phyloP scores from a whole-genome alignment of 2,113 vertebrate species.

The Archilochus colubris region DNA sequence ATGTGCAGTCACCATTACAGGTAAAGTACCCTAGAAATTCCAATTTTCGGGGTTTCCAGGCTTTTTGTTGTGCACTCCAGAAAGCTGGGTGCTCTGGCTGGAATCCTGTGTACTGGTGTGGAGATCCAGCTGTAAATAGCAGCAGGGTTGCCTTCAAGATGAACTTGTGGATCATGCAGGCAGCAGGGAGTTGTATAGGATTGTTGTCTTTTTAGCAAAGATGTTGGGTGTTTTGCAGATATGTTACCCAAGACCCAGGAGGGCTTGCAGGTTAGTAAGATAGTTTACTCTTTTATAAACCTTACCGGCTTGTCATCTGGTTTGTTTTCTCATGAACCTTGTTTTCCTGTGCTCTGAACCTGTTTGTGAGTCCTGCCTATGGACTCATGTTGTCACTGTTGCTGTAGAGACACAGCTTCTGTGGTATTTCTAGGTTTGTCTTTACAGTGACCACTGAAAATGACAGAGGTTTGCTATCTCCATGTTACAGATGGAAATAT shows the following conservation, averaged over 20 bases:
- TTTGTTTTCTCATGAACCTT: neutral
- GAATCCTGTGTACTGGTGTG: neutral
- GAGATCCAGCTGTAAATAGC: neutral
- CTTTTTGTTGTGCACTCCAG: neutral
- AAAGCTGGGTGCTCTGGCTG: neutral
- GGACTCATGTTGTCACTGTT: neutral
- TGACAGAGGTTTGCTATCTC: constrained; percentile 24
- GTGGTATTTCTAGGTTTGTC: constrained; percentile 16
- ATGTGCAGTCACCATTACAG: neutral
- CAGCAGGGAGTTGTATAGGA: neutral
- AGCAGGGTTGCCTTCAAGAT: neutral
- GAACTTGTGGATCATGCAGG: neutral
- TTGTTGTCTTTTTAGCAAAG: neutral
- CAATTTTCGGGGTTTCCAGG: neutral
- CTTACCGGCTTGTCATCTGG: neutral
- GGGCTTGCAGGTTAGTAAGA: neutral
- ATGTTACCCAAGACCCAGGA: neutral
- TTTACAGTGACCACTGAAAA: neutral
- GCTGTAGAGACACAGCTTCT: neutral
- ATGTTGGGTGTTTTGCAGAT: neutral
- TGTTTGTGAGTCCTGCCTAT: neutral
- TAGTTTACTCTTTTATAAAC: neutral
- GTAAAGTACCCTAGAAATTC: neutral
- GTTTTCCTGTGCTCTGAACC: neutral
- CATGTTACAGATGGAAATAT: constrained; percentile 12